phyloP scores from a whole-genome alignment of 1,140 invertebrate genomes.

The Drosophila nigrodunni region DNA sequence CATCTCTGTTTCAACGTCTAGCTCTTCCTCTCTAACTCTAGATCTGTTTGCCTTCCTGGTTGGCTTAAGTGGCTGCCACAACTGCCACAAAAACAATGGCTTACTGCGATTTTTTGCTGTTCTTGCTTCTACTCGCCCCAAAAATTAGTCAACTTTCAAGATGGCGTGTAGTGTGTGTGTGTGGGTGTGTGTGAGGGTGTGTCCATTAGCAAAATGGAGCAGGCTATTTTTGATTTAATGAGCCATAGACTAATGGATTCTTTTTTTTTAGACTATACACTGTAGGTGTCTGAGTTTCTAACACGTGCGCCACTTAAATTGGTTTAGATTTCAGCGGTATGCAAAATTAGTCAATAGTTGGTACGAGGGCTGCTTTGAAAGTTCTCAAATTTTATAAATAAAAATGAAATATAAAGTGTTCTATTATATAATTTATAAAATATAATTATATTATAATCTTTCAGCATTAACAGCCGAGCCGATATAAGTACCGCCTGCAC shows the following conservation, averaged over 20 bases:
- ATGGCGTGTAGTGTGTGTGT: conserved; percentile 41
- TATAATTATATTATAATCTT: too few relatives aligned
- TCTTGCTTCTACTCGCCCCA: conserved; percentile 34
- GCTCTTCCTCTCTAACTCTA: not conserved
- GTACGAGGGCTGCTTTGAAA: conserved; percentile 10
- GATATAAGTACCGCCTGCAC: too few relatives aligned
- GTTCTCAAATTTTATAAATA: not conserved
- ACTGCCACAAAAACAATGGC: conserved; percentile 53
- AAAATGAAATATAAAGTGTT: too few relatives aligned
- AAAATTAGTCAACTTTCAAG: conserved; percentile 71
- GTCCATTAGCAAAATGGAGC: conserved; percentile 84
- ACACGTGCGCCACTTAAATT: conserved; percentile 44
- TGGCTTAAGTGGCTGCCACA: conserved; percentile 67
- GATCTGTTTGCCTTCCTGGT: conserved; percentile 42
- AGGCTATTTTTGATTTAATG: conserved; percentile 84
- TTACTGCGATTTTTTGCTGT: conserved; percentile 56
- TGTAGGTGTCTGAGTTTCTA: conserved; percentile 43
- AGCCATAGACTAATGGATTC: conserved; percentile 82
- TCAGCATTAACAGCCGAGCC: too few relatives aligned
- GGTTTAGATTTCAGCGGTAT: conserved; percentile 36
- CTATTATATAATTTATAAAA: too few relatives aligned
- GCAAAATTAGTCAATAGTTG: conserved; percentile 39
- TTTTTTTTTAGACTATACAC: conserved; percentile 39
- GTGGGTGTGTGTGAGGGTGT: conserved; percentile 22
- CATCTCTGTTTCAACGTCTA: not conserved